Percentiles rank a stretch among this genome's conserved stretches.
phyloP scores from a whole-genome alignment of 2,113 vertebrate genomes.

The Mohoua ochrocephala region DNA sequence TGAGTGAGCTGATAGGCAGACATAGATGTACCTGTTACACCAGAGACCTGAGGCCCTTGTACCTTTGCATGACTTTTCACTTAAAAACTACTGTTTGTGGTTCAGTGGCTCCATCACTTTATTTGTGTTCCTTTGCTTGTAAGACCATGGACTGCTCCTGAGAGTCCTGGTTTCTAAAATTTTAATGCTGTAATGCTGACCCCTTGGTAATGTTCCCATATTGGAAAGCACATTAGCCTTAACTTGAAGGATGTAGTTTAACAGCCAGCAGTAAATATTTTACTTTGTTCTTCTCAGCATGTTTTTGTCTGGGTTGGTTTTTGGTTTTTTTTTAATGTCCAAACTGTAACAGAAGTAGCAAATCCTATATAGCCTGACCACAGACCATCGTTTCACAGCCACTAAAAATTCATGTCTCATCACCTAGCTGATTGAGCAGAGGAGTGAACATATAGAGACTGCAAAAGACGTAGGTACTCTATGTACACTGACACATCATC shows the following conservation, averaged over 20 bases:
- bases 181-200: slow-evolving; percentile 57
- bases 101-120: slow-evolving; percentile 76
- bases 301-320: not conserved
- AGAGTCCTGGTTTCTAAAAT: slow-evolving; percentile 59
- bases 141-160: slow-evolving; percentile 38
- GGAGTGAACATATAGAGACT: not conserved
- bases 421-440: not conserved
- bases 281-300: slow-evolving; percentile 50
- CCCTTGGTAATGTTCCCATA: slow-evolving; percentile 60
- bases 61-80: slow-evolving; percentile 90
- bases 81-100: slow-evolving; percentile 77
- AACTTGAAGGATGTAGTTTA: slow-evolving; percentile 63
- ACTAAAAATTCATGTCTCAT: not conserved
- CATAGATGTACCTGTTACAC: slow-evolving; percentile 82
- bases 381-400: not conserved
- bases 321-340: not conserved
- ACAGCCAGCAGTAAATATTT: slow-evolving; percentile 59
- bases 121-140: slow-evolving; percentile 65
- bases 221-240: slow-evolving; percentile 60
- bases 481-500: not conserved
- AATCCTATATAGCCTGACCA: not conserved
- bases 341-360: not conserved
- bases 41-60: slow-evolving; percentile 77
- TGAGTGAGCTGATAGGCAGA: slow-evolving; percentile 77
- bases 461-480: not conserved